phyloP scores from a whole-genome alignment of 2,888 invertebrate genomes.

The Campaea margaritaria region DNA sequence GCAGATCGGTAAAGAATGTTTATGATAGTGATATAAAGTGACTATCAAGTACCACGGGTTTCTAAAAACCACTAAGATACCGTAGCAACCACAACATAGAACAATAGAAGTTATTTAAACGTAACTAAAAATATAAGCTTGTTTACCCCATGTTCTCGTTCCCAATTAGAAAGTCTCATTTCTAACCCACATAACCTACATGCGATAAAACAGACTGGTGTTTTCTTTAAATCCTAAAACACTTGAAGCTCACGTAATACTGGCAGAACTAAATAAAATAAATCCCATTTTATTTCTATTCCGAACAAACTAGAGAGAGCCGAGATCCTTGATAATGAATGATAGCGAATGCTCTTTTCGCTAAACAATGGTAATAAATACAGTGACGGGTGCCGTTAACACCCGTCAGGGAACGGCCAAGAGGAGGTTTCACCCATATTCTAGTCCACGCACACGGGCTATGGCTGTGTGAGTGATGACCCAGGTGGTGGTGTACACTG shows the following conservation, averaged over 20 bases:
- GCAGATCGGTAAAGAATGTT: too few relatives aligned
- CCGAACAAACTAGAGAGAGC: conserved; percentile 30
- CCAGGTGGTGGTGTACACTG: conserved; percentile 28
- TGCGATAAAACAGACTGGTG: not conserved
- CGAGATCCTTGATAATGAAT: conserved; percentile 70
- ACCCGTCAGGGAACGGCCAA: conserved; percentile 57
- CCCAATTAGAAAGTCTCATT: too few relatives aligned
- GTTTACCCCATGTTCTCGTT: too few relatives aligned
- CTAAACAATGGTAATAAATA: conserved; percentile 85
- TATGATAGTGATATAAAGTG: too few relatives aligned
- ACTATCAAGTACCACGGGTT: too few relatives aligned
- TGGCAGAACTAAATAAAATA: conserved; percentile 18
- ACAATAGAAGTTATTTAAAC: too few relatives aligned
- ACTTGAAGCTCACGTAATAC: not conserved
- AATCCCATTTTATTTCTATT: conserved; percentile 45
- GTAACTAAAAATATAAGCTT: too few relatives aligned
- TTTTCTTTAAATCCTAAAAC: not conserved
- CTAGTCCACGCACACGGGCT: conserved; percentile 43
- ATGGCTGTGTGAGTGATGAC: conserved; percentile 49
- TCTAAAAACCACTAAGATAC: too few relatives aligned
- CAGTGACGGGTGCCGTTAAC: conserved; percentile 77
- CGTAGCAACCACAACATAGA: too few relatives aligned
- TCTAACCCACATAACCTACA: too few relatives aligned
- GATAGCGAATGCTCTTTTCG: conserved; percentile 76
- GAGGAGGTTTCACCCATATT: conserved; percentile 42